A percentile compares a stretch with the other conserved stretches of the same genome.
phyloP scores from a whole-genome alignment of 2,797 vertebrate species.

The Alectoris magna region DNA sequence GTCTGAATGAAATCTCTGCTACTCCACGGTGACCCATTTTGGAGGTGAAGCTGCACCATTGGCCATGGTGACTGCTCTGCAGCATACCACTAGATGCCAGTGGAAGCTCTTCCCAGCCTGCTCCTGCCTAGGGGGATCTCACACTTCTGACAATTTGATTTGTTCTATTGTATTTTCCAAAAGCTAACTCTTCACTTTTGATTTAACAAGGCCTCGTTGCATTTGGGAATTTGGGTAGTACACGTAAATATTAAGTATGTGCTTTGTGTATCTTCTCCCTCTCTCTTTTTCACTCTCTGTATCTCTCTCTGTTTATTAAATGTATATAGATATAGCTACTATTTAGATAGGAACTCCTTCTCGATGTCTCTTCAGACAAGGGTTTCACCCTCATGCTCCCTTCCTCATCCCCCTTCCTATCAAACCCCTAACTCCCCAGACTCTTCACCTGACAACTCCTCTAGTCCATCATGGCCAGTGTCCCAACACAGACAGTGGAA shows the following conservation, averaged over 20 bases:
- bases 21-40: rapidly evolving
- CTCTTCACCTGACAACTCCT: background rate
- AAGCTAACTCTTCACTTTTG: background rate
- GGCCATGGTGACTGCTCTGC: background rate
- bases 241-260: background rate
- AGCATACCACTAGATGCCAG: conserved; percentile 58
- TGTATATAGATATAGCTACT: background rate
- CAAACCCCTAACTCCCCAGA: background rate
- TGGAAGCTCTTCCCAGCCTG: conserved; percentile 31
- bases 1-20: background rate
- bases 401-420: background rate
- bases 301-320: background rate
- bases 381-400: background rate
- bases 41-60: background rate
- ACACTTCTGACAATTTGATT: background rate
- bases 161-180: background rate
- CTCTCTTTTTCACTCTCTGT: background rate
- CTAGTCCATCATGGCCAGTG: background rate
- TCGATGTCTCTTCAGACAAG: background rate
- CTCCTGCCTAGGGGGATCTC: background rate
- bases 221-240: background rate
- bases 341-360: background rate
- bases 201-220: background rate
- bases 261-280: background rate
- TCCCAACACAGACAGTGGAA: rapidly evolving